These are phyloP conservation scores for Muscicapa comitata DNA, from an alignment of 2,797 vertebrate genomes.

Conservation along the genomic window DNA sequence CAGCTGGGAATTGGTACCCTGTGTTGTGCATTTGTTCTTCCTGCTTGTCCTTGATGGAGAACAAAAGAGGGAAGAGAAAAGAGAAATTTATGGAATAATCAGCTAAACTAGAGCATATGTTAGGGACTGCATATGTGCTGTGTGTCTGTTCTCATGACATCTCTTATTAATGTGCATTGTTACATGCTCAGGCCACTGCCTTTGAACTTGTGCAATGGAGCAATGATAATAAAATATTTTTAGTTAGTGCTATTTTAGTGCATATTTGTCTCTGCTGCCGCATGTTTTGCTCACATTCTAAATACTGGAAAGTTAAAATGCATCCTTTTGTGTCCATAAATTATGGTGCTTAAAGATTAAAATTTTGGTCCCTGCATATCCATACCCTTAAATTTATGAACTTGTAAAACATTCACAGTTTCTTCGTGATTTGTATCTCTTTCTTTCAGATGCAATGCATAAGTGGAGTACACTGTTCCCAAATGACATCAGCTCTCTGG, in stretches of 20 bases:
- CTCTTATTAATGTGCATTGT: background rate
- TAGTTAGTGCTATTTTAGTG: background rate
- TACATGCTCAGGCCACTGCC: background rate
- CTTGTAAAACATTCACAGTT: constrained; percentile 53
- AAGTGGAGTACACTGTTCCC: constrained; percentile 35
- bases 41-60: background rate
- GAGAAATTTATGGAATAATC: background rate
- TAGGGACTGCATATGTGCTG: background rate
- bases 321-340: constrained; percentile 36
- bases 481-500: constrained; percentile 41
- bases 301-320: constrained; percentile 51
- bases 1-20: background rate
- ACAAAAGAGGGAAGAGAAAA: background rate
- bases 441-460: constrained; percentile 21
- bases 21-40: background rate
- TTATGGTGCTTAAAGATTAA: constrained; percentile 30
- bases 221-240: background rate
- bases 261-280: constrained; percentile 14
- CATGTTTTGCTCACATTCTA: constrained; percentile 8
- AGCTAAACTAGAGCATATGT: background rate
- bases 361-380: background rate
- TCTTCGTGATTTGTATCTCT: constrained; percentile 60
- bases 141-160: background rate
- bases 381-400: constrained; percentile 56
- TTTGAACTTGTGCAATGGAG: background rate